Evolutionary conservation across 2,797 vertebrate genomes (phyloP), one percentile per base, ranked within the genome.

Genomic region (Catamblyrhynchus diadema): DNA sequence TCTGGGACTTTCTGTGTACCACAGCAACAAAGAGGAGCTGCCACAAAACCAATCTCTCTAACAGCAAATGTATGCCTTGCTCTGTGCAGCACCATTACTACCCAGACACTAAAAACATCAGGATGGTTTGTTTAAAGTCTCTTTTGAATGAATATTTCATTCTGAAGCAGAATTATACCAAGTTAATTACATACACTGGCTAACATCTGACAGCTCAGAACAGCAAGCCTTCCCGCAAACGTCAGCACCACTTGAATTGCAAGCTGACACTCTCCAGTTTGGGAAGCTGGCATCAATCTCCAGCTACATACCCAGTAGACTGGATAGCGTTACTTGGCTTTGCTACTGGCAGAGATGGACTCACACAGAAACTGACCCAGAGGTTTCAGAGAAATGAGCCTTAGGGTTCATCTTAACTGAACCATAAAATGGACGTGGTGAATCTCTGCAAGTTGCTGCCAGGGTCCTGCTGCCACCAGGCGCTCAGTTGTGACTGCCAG

Each of bases 141-240:
- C 88, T 96, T 93, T 90, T 94, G 88, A 95, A 96, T 91, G 86
- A 96, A 80, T 97, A 95, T 90, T 91, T 94, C 78, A 97, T 84
- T 95, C 89, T 83, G 83, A 94, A 93, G 90, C 82, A 94, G 83
- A 97, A 97, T 96, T 60, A 84, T 19, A 83, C 59, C 62, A 92
- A 94, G 94, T 92, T 96, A 95, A 97, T 97, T 90, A 96, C 73
- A 93, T 69, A 93, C 59, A 90, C 89, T 86, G 56, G 88, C 78
- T 94, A 95, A 93, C 66, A 86, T 86, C 92, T 97, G 96, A 97
- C 4, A 12, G n/a, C 79, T 50, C 27, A 84, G 77, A 85, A 66
- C 60, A 81, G 44, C 94, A 83, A 96, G 66, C 86, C 70, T 82
- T 82, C 84, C 73, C 0, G 2, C 81, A 93, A 95, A 93, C 57